Base-by-base conservation (phyloP, 1,140 invertebrate species). In the Paralvinella palmiformis region DNA sequence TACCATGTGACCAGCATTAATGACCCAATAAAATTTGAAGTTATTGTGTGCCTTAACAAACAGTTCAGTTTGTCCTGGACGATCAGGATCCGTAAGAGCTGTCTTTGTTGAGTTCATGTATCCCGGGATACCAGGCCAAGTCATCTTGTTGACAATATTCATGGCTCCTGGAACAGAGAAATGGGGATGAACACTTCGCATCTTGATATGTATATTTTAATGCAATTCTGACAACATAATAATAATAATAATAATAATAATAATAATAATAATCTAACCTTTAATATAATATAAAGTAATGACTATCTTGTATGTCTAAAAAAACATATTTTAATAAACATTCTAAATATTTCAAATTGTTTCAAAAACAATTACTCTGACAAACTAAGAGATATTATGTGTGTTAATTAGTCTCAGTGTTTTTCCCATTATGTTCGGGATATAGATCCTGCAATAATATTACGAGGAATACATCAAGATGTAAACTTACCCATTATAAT, bases 31-130 rank as follows among this genome's bases (percentile, higher is more conserved):
- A 32, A 65, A 65, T 33, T 59, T 61, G 63, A 65, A 65, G 13
- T 59, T 59, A 27, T 50, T 44, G 58, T 65, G 27, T 3, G 63
- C 57, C 58, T 65, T 65, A n/a, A 65, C 63, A 44, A 65, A 65
- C 3, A 48, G 32, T 27, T 65, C 63, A 2, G 63, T 60, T 33
- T 50, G 63, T 20, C 56, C 58, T 24, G 27, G 22, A 22, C 29
- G 3, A 29, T 29, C 29, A 22, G 63, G 63, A 29, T 45, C 24
- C 3, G 48, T n/a, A 31, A 65, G 36, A n/a, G 63, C 7, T 0
- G 17, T 60, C 7, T 32, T 29, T n/a, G 6, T 17, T 24, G 56
- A 27, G 35, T 35, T 60, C 44, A 60, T 65, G 45, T 65, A 65
- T n/a, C 24, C 27, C 3, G 29, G 33, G 7, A 65, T 36, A 15